Evolutionary conservation across 2,113 vertebrate species (phyloP), one percentile per base, ranked within the genome.

Genomic region (Ibidorhyncha struthersii): DNA sequence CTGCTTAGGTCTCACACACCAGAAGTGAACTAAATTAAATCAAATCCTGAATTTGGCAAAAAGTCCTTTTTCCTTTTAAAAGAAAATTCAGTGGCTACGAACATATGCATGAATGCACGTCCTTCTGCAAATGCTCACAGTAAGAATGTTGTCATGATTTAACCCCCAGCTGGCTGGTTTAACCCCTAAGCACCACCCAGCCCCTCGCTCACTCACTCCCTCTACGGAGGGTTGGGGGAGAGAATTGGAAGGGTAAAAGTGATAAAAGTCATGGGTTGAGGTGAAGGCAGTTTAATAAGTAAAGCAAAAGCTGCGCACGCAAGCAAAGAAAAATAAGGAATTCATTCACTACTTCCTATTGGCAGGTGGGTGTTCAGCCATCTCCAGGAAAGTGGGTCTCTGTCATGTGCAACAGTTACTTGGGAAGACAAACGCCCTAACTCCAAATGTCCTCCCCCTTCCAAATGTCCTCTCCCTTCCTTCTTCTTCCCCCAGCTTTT

Each of bases 331-430:
- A 40, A 32, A 18, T 21, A 32, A 40, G n/a, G 29, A 50, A 52
- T 34, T 63, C 6, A 32, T 40, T 49, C 58, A 38, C 14, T 4
- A 4, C 36, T 63, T 40, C 36, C 17, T 22, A 40, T 14, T 0
- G 3, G 15, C 29, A 38, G 18, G 27, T 58, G 38, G 27, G 76
- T 18, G 45, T 40, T 78, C n/a, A 62, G 27, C 45, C 14, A 30
- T 38, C 56, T 13, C 20, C 47, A 79, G 29, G 36, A 79, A 13
- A 52, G 29, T 16, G 25, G 59, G 34, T 29, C 45, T 63, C 74
- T 12, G 3, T 30, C 45, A 40, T 1, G 3, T 2, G 3, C 40
- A 63, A 20, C 1, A 2, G 45, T 50, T 7, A 40, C 27, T 40
- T 50, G n/a, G 76, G 27, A 62, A 50, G 59, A 40, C n/a, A 62